Conservation (phyloP, 2,797 vertebrate genomes). For the Coccyzus lansbergi region DNA sequence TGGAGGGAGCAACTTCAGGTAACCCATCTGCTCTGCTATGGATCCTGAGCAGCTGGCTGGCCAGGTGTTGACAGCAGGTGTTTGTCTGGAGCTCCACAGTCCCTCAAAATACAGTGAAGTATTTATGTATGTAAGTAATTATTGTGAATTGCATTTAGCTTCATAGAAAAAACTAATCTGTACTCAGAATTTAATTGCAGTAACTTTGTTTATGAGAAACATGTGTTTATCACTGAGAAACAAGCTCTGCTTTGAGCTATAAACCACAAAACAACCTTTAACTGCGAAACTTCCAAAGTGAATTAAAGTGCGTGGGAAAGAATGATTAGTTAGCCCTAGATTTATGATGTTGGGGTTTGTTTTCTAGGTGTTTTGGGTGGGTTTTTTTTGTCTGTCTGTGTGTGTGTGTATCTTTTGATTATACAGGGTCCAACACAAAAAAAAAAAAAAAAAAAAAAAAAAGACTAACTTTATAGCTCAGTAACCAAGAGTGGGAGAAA, state of each 20-base stretch:
- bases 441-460: too few species aligned
- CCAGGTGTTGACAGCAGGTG: background rate
- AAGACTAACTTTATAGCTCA: too few species aligned
- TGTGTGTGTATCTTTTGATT: too few species aligned
- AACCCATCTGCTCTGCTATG: accelerated
- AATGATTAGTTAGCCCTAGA: background rate
- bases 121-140: background rate
- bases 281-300: background rate
- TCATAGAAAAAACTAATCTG: background rate
- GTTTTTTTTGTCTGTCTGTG: too few species aligned
- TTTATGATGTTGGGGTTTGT: background rate
- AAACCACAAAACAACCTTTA: background rate
- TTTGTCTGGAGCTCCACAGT: background rate
- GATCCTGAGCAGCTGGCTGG: background rate
- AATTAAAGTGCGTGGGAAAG: background rate
- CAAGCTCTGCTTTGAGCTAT: background rate
- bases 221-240: constrained; percentile 22
- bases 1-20: background rate
- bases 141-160: background rate
- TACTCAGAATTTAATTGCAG: background rate
- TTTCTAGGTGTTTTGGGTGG: too few species aligned
- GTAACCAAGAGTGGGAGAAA: too few species aligned
- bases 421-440: too few species aligned
- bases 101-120: background rate
- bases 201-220: constrained; percentile 24